A percentile compares a stretch with the other conserved stretches of the same genome.
phyloP scores from a whole-genome alignment of 2,113 vertebrate species.

The Nannospalax galili region DNA sequence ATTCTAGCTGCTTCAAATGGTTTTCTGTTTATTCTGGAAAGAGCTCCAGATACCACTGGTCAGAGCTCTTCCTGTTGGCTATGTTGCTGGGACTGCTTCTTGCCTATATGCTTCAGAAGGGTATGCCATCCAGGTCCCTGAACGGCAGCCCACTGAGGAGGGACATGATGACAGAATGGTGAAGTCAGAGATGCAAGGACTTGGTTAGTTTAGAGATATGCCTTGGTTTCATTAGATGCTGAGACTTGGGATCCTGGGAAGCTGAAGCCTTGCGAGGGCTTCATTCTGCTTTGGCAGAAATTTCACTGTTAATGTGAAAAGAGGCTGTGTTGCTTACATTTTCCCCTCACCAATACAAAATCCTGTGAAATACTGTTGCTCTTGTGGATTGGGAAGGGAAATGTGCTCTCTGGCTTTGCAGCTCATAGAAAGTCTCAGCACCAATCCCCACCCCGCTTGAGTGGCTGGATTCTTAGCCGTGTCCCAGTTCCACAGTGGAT shows the following conservation, averaged over 20 bases:
- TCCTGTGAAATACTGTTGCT: background rate
- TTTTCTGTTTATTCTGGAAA: slow-evolving; percentile 76
- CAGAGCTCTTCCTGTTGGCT: slow-evolving; percentile 56
- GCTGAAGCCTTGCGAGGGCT: background rate
- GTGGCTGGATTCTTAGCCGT: background rate
- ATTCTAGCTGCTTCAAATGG: slow-evolving; percentile 57
- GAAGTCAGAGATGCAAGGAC: background rate
- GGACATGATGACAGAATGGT: background rate
- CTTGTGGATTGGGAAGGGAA: background rate
- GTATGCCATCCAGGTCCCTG: background rate
- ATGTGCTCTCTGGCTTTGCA: background rate
- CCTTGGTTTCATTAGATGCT: background rate
- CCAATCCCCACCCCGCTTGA: background rate
- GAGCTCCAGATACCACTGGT: slow-evolving; percentile 70
- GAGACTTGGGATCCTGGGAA: background rate
- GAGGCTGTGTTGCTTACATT: background rate
- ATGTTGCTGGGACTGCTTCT: background rate
- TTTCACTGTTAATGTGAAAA: background rate
- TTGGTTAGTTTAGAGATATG: background rate
- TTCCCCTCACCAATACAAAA: background rate
- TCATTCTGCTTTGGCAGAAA: background rate
- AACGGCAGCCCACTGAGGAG: background rate
- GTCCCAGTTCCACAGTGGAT: background rate
- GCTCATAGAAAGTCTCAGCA: background rate
- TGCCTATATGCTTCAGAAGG: background rate